Conservation (phyloP, 2,888 invertebrate genomes). For the Biston betularia region DNA sequence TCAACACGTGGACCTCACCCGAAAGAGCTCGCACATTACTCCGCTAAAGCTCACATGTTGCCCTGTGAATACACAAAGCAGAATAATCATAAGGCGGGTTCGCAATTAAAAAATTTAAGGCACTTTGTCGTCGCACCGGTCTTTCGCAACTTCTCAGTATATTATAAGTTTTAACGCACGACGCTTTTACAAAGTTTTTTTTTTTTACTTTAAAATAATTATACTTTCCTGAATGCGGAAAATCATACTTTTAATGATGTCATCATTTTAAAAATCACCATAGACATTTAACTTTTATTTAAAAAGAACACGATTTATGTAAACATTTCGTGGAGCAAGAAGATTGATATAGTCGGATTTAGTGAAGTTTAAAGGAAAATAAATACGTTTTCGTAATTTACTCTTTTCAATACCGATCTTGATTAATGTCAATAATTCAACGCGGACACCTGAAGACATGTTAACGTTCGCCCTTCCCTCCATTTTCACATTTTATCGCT, state of each 20-base stretch:
- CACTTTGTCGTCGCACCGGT: slow-evolving; percentile 72
- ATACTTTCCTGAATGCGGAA: slow-evolving; percentile 34
- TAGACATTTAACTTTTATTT: slow-evolving; percentile 21
- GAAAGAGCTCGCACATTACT: slow-evolving; percentile 61
- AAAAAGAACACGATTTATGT: slow-evolving; percentile 29
- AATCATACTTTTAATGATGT: slow-evolving; percentile 48
- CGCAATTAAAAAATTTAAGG: slow-evolving; percentile 86
- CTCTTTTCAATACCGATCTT: slow-evolving; percentile 56
- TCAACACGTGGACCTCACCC: slow-evolving; percentile 41
- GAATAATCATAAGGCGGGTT: slow-evolving; percentile 80
- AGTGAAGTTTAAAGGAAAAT: slow-evolving; percentile 49
- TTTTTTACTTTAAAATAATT: slow-evolving; percentile 44
- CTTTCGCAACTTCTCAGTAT: slow-evolving; percentile 62
- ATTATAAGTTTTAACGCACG: slow-evolving; percentile 58
- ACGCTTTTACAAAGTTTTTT: slow-evolving; percentile 52
- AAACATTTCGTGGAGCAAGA: slow-evolving; percentile 15
- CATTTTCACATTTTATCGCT: slow-evolving; percentile 62
- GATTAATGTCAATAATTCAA: slow-evolving; percentile 60
- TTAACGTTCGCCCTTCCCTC: slow-evolving; percentile 61
- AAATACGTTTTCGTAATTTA: slow-evolving; percentile 49
- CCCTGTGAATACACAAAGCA: slow-evolving; percentile 81
- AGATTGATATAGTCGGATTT: slow-evolving; percentile 30
- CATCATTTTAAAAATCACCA: slow-evolving; percentile 42
- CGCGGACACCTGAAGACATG: slow-evolving; percentile 51
- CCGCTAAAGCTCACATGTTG: slow-evolving; percentile 70